Evolutionary conservation across 2,888 invertebrate genomes (phyloP).

Genomic region (Eugnorisma glareosa): DNA sequence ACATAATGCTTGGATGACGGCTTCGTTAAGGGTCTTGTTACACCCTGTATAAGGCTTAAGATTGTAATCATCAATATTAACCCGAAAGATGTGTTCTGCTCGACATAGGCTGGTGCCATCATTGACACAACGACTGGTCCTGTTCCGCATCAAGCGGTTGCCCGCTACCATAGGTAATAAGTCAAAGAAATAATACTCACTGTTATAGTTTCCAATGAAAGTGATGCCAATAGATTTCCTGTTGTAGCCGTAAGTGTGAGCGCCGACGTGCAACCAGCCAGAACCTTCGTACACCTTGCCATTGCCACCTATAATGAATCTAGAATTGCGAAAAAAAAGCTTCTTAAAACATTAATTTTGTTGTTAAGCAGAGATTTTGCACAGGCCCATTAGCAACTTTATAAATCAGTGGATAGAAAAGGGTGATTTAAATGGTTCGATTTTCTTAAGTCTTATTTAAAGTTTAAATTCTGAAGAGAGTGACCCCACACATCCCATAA

Average conservation of each 20-base stretch:
- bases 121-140: too few species aligned
- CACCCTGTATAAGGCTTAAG: too few species aligned
- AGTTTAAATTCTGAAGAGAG: too few species aligned
- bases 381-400: neutral
- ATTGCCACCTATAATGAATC: constrained; percentile 91
- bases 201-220: constrained; percentile 89
- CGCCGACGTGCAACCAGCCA: constrained; percentile 91
- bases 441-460: too few species aligned
- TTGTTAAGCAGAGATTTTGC: neutral
- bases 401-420: too few species aligned
- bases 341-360: neutral
- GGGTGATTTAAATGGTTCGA: too few species aligned
- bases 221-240: constrained; percentile 91
- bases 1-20: too few species aligned
- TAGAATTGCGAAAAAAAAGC: constrained; percentile 66
- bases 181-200: constrained; percentile 69
- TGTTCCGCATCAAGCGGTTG: too few species aligned
- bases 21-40: too few species aligned
- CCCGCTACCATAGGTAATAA: too few species aligned
- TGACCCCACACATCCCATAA: too few species aligned
- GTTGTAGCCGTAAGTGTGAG: constrained; percentile 91
- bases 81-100: neutral
- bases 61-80: neutral
- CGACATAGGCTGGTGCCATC: too few species aligned
- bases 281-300: constrained; percentile 92